Base-by-base conservation (phyloP, 2,113 vertebrate genomes). In the Rattus rattus region DNA sequence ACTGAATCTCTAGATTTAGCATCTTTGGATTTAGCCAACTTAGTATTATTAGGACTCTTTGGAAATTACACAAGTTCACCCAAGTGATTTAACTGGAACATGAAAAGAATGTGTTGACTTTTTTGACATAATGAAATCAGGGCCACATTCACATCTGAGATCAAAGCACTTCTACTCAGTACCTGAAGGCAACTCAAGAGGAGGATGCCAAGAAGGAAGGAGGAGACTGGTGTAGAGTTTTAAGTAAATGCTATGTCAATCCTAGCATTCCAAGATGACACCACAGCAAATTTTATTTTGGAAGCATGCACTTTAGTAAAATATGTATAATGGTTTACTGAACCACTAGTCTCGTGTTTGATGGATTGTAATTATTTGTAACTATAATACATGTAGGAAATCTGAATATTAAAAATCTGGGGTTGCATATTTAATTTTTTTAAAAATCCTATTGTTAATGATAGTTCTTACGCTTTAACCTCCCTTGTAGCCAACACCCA, bases 1-100 rank as follows among this genome's bases (percentile, higher is more conserved):
- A 33, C 33, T 86, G n/a, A 93, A 79, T 69, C 19, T 19, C 59
- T 33, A 69, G 19, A 36, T 43, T 8, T 79, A 12, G 19, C 4
- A 67, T 11, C 9, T 88, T 3, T 12, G 20, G 16, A 59, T 17
- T 13, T 20, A 47, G 20, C 14, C 28, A 93, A 70, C 2, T 47
- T 80, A 6, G 33, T 26, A 49, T 84, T 49, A 47, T 92, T 92
- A 61, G 49, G 61, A 92, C 14, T 28, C 13, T n/a, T 43, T 39
- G 52, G 80, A n/a, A n/a, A 89, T 17, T 19, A 84, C 3, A 77
- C 28, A 69, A 43, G 63, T 19, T 76, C 33, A 33, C 1, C 49
- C 16, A 96, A 90, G 26, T 84, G 43, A 63, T 52, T 96, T 91
- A 96, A 81, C 3, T 39, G 86, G 59, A 54, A 14, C 30, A 43